Conservation (phyloP, 1,140 invertebrate species). For the Drosophila bocki region DNA sequence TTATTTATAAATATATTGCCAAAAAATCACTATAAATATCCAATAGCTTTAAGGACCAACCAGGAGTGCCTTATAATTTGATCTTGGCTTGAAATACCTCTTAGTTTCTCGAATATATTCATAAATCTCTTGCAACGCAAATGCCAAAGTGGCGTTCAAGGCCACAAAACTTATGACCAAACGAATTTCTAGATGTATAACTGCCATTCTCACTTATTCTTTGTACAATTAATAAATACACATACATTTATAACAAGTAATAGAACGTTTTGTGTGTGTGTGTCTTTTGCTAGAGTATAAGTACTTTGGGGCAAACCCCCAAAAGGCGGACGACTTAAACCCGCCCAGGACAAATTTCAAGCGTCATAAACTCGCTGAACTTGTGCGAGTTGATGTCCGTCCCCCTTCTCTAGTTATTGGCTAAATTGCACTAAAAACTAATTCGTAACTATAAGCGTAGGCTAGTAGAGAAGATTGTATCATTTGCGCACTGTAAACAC, state of each 20-base stretch:
- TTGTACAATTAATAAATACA: constrained; percentile 50
- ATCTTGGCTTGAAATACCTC: constrained; percentile 1
- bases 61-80: background rate
- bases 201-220: constrained; percentile 6
- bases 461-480: constrained; percentile 53
- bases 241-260: constrained; percentile 25
- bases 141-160: constrained; percentile 9
- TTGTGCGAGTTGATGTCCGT: background rate
- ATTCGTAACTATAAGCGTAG: constrained; percentile 50
- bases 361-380: background rate
- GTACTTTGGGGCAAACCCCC: constrained; percentile 16
- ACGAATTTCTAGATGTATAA: constrained; percentile 3
- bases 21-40: constrained; percentile 4
- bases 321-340: background rate
- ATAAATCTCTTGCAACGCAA: constrained; percentile 12
- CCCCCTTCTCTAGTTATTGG: constrained; percentile 2
- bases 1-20: constrained; percentile 26
- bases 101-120: constrained; percentile 7
- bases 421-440: constrained; percentile 44
- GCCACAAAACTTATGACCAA: constrained; percentile 12
- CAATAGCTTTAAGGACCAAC: constrained; percentile 1
- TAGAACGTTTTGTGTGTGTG: constrained; percentile 13
- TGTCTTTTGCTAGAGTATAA: constrained; percentile 42
- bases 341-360: background rate
- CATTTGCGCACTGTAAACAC: constrained; percentile 84